Evolutionary conservation across 2,888 invertebrate genomes (phyloP), one percentile per base, ranked within the genome.

Genomic region (Terebella lapidaria): DNA sequence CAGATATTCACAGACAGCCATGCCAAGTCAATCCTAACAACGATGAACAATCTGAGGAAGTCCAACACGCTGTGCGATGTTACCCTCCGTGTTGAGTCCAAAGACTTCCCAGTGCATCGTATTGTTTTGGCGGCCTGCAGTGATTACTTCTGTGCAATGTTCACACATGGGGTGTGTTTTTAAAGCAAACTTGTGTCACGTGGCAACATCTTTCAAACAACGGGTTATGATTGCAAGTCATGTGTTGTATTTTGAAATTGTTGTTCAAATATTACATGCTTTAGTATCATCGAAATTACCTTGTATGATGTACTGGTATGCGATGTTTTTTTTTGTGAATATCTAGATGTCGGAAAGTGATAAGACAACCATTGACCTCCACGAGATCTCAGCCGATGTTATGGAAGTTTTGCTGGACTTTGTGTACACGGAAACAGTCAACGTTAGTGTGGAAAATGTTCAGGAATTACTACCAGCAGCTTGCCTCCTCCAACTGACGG

Each of bases 91-190:
- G 77, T 78, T n/a, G 73, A 73, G 42, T 70, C 68, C 10, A 61
- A 72, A 54, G 64, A 70, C n/a, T 79, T 78, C 62, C 72, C 75
- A 4, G 79, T 76, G 4, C 79, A 79, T 63, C 66, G 76, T 20
- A 75, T 78, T 57, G 78, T 79, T 0, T 66, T 79, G 42, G 78
- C 79, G 18, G 77, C 79, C 1, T 77, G 77, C 59, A 78, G 78
- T 66, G 78, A 78, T 57, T 79, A 79, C 65, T 79, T 79, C 68
- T 74, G 73, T 71, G 79, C 79, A 42, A 79, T 79, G 79, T 79
- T 79, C 65, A 78, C 79, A 18, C 74, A 72, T 68, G 77, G 74
- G 69, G 78, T 79, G 67, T 61, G 68, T 30, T 5, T 15, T 49
- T n/a, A 35, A n/a, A n/a, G n/a, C n/a, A n/a, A n/a, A n/a, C n/a